These are phyloP conservation scores for Cairina moschata DNA, from an alignment of 2,113 vertebrate genomes.

Conservation along the genomic window DNA sequence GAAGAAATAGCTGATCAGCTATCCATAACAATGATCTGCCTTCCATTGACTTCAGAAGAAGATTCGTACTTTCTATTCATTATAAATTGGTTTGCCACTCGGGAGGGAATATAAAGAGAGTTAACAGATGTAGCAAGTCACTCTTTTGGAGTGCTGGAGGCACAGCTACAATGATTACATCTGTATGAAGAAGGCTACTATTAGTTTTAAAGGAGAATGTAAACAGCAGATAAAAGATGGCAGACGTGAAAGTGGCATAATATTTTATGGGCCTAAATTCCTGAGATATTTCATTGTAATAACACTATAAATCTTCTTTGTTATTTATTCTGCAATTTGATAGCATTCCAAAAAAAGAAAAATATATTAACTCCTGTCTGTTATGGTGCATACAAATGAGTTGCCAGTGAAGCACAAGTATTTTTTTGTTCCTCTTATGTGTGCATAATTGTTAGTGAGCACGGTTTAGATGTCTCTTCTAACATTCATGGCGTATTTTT, in stretches of 20 bases:
- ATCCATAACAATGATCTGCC: neutral
- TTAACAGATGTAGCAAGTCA: conserved; percentile 3
- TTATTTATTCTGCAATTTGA: neutral
- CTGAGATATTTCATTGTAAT: neutral
- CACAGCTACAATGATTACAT: neutral
- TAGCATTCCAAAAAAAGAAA: conserved; percentile 28
- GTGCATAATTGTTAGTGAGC: neutral
- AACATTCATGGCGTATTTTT: neutral
- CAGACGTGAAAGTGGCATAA: neutral
- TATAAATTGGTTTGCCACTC: neutral
- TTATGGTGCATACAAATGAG: neutral
- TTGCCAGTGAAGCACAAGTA: neutral
- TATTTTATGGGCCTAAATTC: neutral
- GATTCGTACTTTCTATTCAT: neutral
- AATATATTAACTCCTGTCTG: neutral
- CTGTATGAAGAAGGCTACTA: neutral
- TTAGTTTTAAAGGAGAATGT: neutral
- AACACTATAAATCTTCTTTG: conserved; percentile 16
- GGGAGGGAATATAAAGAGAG: neutral
- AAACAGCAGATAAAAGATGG: conserved; percentile 34
- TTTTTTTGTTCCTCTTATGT: neutral
- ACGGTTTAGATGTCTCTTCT: neutral
- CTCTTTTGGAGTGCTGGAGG: conserved; percentile 8
- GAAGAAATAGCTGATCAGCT: neutral
- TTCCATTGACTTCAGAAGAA: neutral